Percentiles rank a stretch among this genome's conserved stretches.
Evolutionary conservation across 2,113 vertebrate genomes (phyloP).

Genomic region (Lepidothrix coronata): DNA sequence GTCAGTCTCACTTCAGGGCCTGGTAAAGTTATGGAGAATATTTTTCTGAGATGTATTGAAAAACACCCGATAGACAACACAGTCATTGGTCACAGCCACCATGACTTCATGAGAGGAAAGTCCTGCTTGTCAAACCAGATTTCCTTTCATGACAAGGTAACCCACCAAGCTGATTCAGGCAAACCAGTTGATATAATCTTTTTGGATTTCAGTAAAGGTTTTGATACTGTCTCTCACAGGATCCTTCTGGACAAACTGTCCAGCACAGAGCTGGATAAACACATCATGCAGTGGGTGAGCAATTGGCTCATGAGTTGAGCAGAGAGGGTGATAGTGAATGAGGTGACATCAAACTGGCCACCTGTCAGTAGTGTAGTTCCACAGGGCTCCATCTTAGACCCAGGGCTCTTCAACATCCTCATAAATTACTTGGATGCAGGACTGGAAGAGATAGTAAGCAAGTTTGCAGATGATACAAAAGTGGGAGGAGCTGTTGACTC

Average conservation of each 20-base stretch:
- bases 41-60: background rate
- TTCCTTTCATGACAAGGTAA: background rate
- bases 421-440: too few species aligned
- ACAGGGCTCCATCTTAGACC: too few species aligned
- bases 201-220: background rate
- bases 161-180: background rate
- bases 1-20: background rate
- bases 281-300: background rate
- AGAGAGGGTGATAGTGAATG: too few species aligned
- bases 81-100: background rate
- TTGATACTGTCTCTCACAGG: background rate
- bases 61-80: background rate
- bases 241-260: background rate
- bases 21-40: background rate
- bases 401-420: too few species aligned
- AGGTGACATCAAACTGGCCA: too few species aligned
- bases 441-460: too few species aligned
- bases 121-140: background rate
- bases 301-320: too few species aligned
- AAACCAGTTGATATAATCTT: background rate
- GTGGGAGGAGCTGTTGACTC: too few species aligned
- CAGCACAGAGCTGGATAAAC: background rate
- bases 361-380: too few species aligned
- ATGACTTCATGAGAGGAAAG: background rate
- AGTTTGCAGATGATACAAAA: too few species aligned